Percentiles rank a stretch among this genome's conserved stretches.
phyloP scores from a whole-genome alignment of 2,888 invertebrate species.

The Lasiommata megera region DNA sequence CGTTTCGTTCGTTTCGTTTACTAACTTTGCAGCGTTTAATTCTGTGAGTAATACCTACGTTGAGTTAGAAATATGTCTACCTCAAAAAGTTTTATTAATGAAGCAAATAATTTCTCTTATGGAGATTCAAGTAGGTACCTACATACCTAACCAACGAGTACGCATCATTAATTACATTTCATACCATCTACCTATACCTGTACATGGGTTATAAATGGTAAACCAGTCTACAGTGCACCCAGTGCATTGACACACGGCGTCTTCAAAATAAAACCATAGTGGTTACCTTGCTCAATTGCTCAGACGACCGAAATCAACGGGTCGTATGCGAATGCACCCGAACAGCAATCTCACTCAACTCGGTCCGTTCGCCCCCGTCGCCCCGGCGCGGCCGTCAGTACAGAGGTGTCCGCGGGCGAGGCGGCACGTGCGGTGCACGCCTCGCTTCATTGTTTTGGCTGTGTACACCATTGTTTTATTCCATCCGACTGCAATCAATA shows the following conservation, averaged over 20 bases:
- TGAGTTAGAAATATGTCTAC: no score
- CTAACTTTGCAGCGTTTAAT: neutral
- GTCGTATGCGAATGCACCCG: conserved; percentile 63
- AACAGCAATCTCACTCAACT: conserved; percentile 61
- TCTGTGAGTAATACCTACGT: neutral
- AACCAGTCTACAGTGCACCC: conserved; percentile 26
- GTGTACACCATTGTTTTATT: conserved; percentile 68
- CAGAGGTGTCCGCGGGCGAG: conserved; percentile 76
- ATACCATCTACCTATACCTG: neutral
- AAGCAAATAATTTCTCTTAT: neutral
- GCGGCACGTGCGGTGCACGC: conserved; percentile 78
- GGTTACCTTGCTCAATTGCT: conserved; percentile 46
- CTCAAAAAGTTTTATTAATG: conserved; percentile 2
- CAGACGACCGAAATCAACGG: conserved; percentile 54
- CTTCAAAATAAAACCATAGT: conserved; percentile 57
- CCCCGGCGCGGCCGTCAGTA: conserved; percentile 48
- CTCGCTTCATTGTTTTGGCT: conserved; percentile 73
- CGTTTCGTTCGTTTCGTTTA: no score
- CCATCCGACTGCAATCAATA: conserved; percentile 71
- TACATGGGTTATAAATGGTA: conserved; percentile 5
- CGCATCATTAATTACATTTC: conserved; percentile 8
- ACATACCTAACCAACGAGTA: no score
- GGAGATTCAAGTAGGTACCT: neutral
- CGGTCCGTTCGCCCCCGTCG: conserved; percentile 33
- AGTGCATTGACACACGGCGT: conserved; percentile 43